These are phyloP conservation scores for Leptopilina boulardi DNA, from an alignment of 1,140 invertebrate species.

Conservation along the genomic window DNA sequence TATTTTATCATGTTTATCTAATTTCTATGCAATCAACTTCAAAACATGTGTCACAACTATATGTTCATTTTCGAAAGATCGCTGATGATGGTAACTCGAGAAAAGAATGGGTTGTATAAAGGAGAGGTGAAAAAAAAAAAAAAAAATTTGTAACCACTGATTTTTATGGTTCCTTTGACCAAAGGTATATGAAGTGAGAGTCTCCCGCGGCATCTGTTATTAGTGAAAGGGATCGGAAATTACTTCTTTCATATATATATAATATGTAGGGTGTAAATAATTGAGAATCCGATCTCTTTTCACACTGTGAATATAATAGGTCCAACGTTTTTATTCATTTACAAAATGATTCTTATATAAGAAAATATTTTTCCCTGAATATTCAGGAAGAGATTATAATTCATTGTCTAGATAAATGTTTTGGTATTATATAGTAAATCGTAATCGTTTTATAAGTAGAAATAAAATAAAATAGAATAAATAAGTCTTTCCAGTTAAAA, in stretches of 20 bases:
- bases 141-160: background rate
- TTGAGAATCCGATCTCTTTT: slow-evolving; percentile 17
- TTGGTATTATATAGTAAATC: background rate
- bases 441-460: background rate
- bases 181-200: slow-evolving; percentile 26
- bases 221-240: slow-evolving; percentile 31
- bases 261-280: slow-evolving; percentile 31
- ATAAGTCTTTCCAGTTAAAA: slow-evolving; percentile 1
- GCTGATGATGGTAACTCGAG: background rate
- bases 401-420: slow-evolving; percentile 14
- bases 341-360: background rate
- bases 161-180: slow-evolving; percentile 21
- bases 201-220: slow-evolving; percentile 11
- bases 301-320: background rate
- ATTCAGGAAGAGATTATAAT: slow-evolving; percentile 18
- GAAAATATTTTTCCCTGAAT: background rate
- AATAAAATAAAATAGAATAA: background rate
- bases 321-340: slow-evolving; percentile 2
- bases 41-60: background rate
- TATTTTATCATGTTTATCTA: slow-evolving; percentile 8
- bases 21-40: slow-evolving; percentile 10
- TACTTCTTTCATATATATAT: background rate
- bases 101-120: background rate
- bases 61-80: slow-evolving; percentile 1
- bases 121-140: no score